Evolutionary conservation across 2,888 invertebrate genomes (phyloP), one percentile per base, ranked within the genome.

Genomic region (Aspidiotus destructor): DNA sequence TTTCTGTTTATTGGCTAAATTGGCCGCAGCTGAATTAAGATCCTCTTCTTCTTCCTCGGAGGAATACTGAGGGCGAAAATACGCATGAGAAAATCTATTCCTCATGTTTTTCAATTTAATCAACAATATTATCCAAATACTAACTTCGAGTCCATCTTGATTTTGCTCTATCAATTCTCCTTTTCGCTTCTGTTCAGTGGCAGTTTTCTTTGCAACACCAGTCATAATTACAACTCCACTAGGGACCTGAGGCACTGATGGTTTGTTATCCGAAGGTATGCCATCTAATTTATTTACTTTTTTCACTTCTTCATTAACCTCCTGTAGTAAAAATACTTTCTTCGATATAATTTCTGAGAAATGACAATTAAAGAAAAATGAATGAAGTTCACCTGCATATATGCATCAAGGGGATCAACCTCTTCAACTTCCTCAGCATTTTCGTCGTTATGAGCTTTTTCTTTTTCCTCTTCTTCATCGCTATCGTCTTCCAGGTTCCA

Each of bases 101-200:
- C 7, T 16, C 42, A n/a, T n/a, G 53, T 41, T 41, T 17, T 16
- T 62, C 44, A 15, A 64, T 13, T 52, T 52, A 5, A 28, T 28
- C 28, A 28, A 28, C 28, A 28, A 3, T 28, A 55, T 52, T 10
- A 28, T 28, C 28, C 28, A 28, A 16, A 8, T 40, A 58, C 41
- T 41, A 75, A 81, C 81, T 78, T 85, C 99, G 71, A 98, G 79
- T 0, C 93, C 95, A 77, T 99, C 98, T 78, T 96, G 94, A 79
- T 99, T 97, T 77, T 96, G 97, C 78, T 99, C 97, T 75, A 99
- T 94, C n/a, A 99, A 80, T 79, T 99, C 98, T 67, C 99, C 99
- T 76, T 97, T 96, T 73, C 89, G 86, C 73, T 86, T 87, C 41
- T 83, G 82, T 44, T 84, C 81, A 57, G 74, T 74, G 6, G 70